phyloP scores from a whole-genome alignment of 30 jellyfish, hydroid and myxozoan species.

The Pseudorhiza aurosa region DNA sequence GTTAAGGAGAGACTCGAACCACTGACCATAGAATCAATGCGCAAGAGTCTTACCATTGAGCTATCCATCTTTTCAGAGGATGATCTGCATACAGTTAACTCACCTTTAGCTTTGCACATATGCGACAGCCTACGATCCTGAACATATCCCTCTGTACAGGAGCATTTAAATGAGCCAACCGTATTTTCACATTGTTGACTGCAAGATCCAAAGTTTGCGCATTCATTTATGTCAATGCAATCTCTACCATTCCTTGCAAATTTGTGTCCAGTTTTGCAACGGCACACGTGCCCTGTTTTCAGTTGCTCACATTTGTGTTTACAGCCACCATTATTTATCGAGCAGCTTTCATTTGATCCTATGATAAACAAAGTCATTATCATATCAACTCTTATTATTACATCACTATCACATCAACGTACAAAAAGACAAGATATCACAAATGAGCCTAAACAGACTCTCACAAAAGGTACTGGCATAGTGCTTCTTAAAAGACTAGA shows the following conservation, averaged over 20 bases:
- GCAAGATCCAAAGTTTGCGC: constrained; percentile 75
- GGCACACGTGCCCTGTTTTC: constrained; percentile 77
- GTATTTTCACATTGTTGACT: constrained; percentile 83
- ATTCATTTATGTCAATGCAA: constrained; percentile 89
- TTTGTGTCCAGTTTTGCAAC: constrained; percentile 72
- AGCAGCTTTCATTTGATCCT: constrained; percentile 46
- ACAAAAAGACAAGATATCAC: not conserved
- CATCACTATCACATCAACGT: not conserved
- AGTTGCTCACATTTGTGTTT: constrained; percentile 72
- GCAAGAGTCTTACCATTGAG: no score
- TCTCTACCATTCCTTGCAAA: constrained; percentile 53
- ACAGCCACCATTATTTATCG: constrained; percentile 74
- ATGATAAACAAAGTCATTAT: no score
- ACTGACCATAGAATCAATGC: no score
- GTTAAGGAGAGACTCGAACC: no score
- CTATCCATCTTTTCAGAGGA: no score
- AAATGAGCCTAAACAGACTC: no score
- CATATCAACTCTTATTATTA: not conserved
- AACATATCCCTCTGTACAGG: constrained; percentile 83
- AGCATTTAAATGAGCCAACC: constrained; percentile 85
- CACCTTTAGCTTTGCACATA: constrained; percentile 84
- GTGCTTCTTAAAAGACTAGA: no score
- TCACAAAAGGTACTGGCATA: no score
- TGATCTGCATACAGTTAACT: not conserved
- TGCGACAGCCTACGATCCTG: constrained; percentile 24